Conservation (phyloP, 2,113 vertebrate genomes). For the Arizona elegans region DNA sequence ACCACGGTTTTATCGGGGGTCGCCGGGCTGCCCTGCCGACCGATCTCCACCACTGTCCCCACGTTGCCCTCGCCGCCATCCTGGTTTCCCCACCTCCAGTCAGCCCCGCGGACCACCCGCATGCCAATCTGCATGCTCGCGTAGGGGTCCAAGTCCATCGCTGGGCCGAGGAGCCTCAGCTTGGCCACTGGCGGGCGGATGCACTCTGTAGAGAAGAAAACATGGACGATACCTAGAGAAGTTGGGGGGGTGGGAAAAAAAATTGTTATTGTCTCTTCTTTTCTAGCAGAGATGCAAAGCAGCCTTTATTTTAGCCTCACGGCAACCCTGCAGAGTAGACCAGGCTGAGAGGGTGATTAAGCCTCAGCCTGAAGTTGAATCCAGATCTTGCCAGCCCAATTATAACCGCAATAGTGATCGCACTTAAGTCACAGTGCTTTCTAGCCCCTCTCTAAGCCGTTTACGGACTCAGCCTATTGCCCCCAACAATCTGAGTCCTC, state of each 20-base stretch:
- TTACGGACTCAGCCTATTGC: too few species aligned
- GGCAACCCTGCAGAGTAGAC: not conserved
- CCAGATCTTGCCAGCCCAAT: not conserved
- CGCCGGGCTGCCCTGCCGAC: slow-evolving; percentile 91
- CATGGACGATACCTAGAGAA: not conserved
- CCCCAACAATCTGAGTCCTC: too few species aligned
- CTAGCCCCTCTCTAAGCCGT: too few species aligned
- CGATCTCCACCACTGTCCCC: slow-evolving; percentile 96
- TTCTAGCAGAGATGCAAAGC: not conserved
- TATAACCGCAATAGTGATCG: not conserved
- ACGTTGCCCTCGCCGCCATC: slow-evolving; percentile 93
- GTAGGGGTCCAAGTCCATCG: slow-evolving; percentile 70
- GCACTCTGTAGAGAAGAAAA: not conserved
- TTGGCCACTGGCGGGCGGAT: rapidly evolving
- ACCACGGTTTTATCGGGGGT: slow-evolving; percentile 96
- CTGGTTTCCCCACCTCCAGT: slow-evolving; percentile 98
- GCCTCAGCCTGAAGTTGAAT: not conserved
- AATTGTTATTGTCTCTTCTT: not conserved
- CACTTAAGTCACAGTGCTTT: too few species aligned
- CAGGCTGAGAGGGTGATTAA: not conserved
- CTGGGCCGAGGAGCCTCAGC: not conserved
- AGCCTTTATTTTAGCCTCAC: not conserved
- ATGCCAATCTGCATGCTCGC: slow-evolving; percentile 96
- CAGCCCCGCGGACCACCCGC: slow-evolving; percentile 90
- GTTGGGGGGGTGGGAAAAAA: not conserved